Base-by-base conservation (phyloP, 2,797 vertebrate genomes). In the Mormyrus proboscirostris region DNA sequence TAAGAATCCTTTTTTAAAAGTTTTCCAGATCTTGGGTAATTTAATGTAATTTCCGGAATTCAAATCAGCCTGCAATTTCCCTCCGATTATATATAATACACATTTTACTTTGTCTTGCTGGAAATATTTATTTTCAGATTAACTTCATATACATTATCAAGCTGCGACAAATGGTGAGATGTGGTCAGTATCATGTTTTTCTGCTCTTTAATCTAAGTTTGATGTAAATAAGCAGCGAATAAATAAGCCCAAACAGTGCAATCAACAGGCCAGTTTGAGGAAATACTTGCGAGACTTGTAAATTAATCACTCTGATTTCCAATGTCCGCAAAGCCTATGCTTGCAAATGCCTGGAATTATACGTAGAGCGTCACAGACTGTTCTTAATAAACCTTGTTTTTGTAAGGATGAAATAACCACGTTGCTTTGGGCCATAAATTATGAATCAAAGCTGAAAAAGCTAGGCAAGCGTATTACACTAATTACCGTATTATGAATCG, bases 281-380 rank as follows among this genome's bases (percentile, higher is more conserved):
- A 96, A 95, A 96, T 96, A 94, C 95, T 96, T 96, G 90, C 2
- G 90, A 95, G 95, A 92, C 94, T 94, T 93, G 69, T 90, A 94
- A 95, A 97, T 97, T 96, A 97, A 97, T 96, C 96, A 96, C 94
- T 93, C 94, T 93, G 95, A 94, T 95, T 96, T 95, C 88, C 93
- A 92, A 90, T 91, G 94, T 94, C 94, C 93, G 91, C 94, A 94
- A 95, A 95, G 92, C 94, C 94, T 95, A 96, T 95, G 95, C 95
- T 93, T 92, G 94, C 89, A 92, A 95, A 96, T 96, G 96, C 96
- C 96, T 96, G 95, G 95, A 95, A 96, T 96, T 95, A 96, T 96
- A 96, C 95, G 96, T 94, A 96, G 95, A 93, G 93, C 95, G 95
- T 96, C 93, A 93, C 93, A 90, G 94, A 96, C 94, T 96, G 95